These are phyloP conservation scores for Trachelus tabidus DNA, from an alignment of 2,888 invertebrate genomes.

Conservation along the genomic window DNA sequence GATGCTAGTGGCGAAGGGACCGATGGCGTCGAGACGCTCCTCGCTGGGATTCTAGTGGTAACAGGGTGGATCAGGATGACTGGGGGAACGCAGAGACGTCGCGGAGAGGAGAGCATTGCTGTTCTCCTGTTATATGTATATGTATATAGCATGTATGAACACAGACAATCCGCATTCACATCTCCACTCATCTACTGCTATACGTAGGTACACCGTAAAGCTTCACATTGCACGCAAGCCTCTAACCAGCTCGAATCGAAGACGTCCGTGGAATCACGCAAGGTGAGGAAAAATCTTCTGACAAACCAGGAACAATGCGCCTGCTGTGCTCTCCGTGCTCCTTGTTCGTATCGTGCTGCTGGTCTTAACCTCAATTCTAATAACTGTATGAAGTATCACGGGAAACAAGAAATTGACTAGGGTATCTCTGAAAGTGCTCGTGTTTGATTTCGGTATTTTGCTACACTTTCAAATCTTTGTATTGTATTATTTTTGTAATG, in stretches of 20 bases:
- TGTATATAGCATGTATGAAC: background rate
- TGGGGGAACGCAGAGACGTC: background rate
- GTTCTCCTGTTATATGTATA: background rate
- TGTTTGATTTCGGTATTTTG: background rate
- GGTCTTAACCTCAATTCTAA: background rate
- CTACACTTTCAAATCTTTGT: background rate
- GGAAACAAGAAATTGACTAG: background rate
- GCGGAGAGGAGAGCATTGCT: background rate
- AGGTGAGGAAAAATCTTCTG: constrained; percentile 28
- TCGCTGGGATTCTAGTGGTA: background rate
- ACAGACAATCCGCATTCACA: background rate
- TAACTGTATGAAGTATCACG: background rate
- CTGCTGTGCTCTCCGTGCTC: background rate
- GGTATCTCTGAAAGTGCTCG: background rate
- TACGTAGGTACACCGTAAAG: constrained; percentile 1
- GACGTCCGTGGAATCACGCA: constrained; percentile 33
- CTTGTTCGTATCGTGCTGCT: background rate
- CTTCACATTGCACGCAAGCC: constrained; percentile 37
- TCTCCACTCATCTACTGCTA: background rate
- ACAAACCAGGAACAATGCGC: background rate
- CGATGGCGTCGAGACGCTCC: background rate
- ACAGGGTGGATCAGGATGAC: background rate
- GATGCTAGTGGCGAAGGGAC: background rate
- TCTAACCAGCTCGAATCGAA: constrained; percentile 37
- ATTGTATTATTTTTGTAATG: background rate